Conservation (phyloP, 1,140 invertebrate species). For the Drepana arcuata region DNA sequence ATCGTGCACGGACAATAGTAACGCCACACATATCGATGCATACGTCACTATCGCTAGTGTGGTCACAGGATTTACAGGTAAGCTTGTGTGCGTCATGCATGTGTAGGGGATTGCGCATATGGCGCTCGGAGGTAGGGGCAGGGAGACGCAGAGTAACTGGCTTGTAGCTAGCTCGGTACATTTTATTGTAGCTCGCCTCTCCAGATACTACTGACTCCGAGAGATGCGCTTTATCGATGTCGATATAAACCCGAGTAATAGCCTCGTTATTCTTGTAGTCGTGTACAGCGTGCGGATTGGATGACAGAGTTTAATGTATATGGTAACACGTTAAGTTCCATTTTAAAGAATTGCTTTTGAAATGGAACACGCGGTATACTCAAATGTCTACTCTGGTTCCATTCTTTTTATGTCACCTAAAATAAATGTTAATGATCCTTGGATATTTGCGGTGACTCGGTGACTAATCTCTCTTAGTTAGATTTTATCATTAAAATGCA, state of each 20-base stretch:
- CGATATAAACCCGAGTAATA: conserved; percentile 48
- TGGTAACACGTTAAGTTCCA: conserved; percentile 17
- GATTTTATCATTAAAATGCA: too few relatives aligned
- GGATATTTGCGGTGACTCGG: too few relatives aligned
- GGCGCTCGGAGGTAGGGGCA: conserved; percentile 27
- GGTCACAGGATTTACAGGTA: conserved; percentile 24
- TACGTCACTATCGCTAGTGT: conserved; percentile 38
- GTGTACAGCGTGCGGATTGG: conserved; percentile 23
- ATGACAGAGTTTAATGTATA: conserved; percentile 30
- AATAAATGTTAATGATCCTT: too few relatives aligned
- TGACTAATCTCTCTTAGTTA: too few relatives aligned
- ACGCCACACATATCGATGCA: conserved; percentile 41
- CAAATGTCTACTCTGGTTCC: too few relatives aligned
- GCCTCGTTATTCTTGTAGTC: conserved; percentile 36
- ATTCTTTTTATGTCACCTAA: too few relatives aligned
- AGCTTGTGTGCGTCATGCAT: conserved; percentile 19
- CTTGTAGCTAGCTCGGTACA: conserved; percentile 66
- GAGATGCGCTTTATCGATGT: conserved; percentile 51
- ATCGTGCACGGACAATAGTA: conserved; percentile 29
- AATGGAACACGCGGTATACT: too few relatives aligned
- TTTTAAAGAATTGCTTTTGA: conserved; percentile 9
- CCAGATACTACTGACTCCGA: conserved; percentile 52
- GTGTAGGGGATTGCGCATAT: conserved; percentile 56
- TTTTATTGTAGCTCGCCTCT: conserved; percentile 69
- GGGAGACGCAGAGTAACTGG: conserved; percentile 49